A percentile compares a stretch with the other conserved stretches of the same genome.
Evolutionary conservation across 2,888 invertebrate genomes (phyloP).

Genomic region (Omphaloscelis lunosa): DNA sequence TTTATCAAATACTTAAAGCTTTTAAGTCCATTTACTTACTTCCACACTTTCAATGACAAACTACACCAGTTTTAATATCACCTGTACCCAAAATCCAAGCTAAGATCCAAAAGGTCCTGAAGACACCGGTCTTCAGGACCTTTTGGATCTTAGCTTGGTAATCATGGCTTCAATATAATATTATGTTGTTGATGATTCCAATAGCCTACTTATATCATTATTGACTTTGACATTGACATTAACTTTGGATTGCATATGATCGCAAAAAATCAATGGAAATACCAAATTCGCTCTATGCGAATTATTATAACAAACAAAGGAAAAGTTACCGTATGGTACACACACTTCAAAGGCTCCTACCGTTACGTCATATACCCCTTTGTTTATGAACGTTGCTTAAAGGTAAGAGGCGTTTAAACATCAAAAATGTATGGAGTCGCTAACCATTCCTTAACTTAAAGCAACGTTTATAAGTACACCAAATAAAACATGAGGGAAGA

Average conservation of each 20-base stretch:
- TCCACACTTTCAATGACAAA: neutral
- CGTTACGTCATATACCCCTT: neutral
- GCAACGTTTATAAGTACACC: neutral
- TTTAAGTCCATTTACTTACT: constrained; percentile 23
- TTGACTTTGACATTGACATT: too few relatives aligned
- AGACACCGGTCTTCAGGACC: too few relatives aligned
- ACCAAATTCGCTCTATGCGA: neutral
- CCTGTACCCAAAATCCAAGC: too few relatives aligned
- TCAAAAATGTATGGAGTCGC: neutral
- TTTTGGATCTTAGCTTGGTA: neutral
- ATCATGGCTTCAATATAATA: neutral
- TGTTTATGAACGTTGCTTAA: neutral
- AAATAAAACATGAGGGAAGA: neutral
- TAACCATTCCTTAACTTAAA: neutral
- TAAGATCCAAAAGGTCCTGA: too few relatives aligned
- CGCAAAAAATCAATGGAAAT: neutral
- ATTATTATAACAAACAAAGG: too few relatives aligned
- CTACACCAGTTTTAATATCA: neutral
- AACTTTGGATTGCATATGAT: too few relatives aligned
- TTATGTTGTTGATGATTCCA: too few relatives aligned
- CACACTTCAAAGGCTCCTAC: neutral
- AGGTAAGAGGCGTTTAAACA: neutral
- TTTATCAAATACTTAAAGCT: constrained; percentile 13
- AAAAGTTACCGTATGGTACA: too few relatives aligned
- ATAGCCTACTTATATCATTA: neutral